Base-by-base conservation (phyloP, 2,888 invertebrate genomes). In the Arrhopalites spinosus region DNA sequence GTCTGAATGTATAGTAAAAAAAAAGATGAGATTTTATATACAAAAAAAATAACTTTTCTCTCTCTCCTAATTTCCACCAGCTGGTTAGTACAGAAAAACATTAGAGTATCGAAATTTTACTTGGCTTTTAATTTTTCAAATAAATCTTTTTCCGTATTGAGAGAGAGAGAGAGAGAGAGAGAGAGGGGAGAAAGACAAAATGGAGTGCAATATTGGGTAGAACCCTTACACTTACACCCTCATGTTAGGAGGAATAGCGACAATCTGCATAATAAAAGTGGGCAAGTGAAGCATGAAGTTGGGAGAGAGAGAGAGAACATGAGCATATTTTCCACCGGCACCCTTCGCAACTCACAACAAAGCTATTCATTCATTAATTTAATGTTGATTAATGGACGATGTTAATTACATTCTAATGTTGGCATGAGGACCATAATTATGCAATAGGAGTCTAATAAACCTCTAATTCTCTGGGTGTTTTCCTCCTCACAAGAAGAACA, bases 361-460 rank as follows among this genome's bases (percentile, higher is more conserved):
- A 70, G 69, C 50, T 67, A 72, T 77, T 73, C 67, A 61, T 78
- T 78, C 74, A 79, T 77, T 79, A 74, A 74, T 73, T 75, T 78
- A 78, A 78, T 76, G 77, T 79, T 81, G 81, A 81, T 82, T 78
- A 78, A 81, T 82, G 81, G 74, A 59, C 67, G 76, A 78, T 79
- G 79, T 81, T 82, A 81, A 82, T 82, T 82, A 79, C 81, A 81
- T 82, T 82, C 79, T 82, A 79, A 79, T 80, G 80, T 75, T 78
- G 76, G 78, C 78, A 78, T 78, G 76, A 79, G 77, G 76, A 69
- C 77, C 76, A 79, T 82, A 82, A 81, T 80, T 79, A 80, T 81
- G 77, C 74, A 77, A 79, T 78, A 78, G 76, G 68, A 76, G 69
- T 79, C 78, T 80, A 79, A 79, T 81, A 81, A 80, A 79, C 70